phyloP scores from a whole-genome alignment of 2,888 invertebrate species.

The Xylophagus ater region DNA sequence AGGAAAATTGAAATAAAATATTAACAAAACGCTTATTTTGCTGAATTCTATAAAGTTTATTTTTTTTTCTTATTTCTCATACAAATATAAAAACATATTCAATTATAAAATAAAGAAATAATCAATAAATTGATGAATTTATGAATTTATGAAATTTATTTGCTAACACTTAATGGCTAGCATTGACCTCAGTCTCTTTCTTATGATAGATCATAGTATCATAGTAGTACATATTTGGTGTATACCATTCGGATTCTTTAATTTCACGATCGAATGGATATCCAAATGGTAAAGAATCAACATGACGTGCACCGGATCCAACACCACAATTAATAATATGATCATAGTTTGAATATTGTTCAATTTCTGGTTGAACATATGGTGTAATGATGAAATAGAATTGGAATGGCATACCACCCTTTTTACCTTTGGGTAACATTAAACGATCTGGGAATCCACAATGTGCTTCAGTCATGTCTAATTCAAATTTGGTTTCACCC shows the following conservation, averaged over 20 bases:
- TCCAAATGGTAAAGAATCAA: slow-evolving; percentile 55
- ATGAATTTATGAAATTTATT: too few species aligned
- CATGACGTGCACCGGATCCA: slow-evolving; percentile 43
- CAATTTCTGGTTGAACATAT: slow-evolving; percentile 41
- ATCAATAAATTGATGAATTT: too few species aligned
- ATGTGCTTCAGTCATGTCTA: slow-evolving; percentile 45
- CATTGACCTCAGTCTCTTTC: slow-evolving; percentile 31
- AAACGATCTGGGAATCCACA: slow-evolving; percentile 61
- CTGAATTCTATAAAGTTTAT: too few species aligned
- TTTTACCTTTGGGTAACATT: slow-evolving; percentile 57
- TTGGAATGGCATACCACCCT: slow-evolving; percentile 53
- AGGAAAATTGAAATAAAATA: too few species aligned
- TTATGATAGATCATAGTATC: slow-evolving; percentile 55
- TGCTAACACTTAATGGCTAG: not conserved
- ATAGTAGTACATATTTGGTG: slow-evolving; percentile 56
- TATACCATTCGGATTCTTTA: slow-evolving; percentile 47
- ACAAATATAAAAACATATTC: too few species aligned
- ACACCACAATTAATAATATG: slow-evolving; percentile 42
- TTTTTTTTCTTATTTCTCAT: too few species aligned
- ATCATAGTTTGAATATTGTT: slow-evolving; percentile 41
- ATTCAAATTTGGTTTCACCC: slow-evolving; percentile 43
- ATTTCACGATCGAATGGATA: slow-evolving; percentile 64
- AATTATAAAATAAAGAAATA: too few species aligned
- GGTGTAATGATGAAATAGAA: slow-evolving; percentile 53
- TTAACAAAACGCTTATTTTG: too few species aligned